Evolutionary conservation across 2,888 invertebrate species (phyloP).

Genomic region (Apamea monoglypha): DNA sequence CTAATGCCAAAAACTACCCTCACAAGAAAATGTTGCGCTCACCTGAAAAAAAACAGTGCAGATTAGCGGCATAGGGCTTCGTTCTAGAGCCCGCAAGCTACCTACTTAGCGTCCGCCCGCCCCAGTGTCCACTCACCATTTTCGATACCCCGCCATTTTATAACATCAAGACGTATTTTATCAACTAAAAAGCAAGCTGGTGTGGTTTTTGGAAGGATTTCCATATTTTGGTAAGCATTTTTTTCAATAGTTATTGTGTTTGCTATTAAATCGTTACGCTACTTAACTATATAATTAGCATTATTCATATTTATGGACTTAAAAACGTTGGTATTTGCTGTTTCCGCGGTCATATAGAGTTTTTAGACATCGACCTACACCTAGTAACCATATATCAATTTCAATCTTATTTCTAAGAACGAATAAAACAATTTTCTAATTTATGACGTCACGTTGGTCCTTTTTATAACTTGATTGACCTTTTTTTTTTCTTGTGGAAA

Average conservation of each 20-base stretch:
- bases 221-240: constrained; percentile 44
- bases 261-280: not conserved
- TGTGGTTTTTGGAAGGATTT: constrained; percentile 24
- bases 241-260: not conserved
- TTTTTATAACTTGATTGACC: not conserved
- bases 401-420: no score
- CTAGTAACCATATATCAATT: not conserved
- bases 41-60: constrained; percentile 80
- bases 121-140: constrained; percentile 70
- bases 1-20: not conserved
- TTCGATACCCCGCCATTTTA: constrained; percentile 47
- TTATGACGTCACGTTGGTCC: not conserved
- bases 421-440: not conserved
- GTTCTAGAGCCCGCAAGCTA: constrained; percentile 73
- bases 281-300: not conserved
- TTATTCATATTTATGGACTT: not conserved
- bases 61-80: constrained; percentile 86
- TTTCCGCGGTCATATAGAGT: no score
- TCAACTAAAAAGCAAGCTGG: constrained; percentile 14
- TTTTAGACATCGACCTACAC: no score
- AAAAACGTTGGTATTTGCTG: not conserved
- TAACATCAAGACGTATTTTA: constrained; percentile 30
- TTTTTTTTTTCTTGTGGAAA: no score
- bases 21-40: constrained; percentile 71
- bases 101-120: constrained; percentile 77